Evolutionary conservation across 2,113 vertebrate genomes (phyloP).

Genomic region (Laticauda colubrina): DNA sequence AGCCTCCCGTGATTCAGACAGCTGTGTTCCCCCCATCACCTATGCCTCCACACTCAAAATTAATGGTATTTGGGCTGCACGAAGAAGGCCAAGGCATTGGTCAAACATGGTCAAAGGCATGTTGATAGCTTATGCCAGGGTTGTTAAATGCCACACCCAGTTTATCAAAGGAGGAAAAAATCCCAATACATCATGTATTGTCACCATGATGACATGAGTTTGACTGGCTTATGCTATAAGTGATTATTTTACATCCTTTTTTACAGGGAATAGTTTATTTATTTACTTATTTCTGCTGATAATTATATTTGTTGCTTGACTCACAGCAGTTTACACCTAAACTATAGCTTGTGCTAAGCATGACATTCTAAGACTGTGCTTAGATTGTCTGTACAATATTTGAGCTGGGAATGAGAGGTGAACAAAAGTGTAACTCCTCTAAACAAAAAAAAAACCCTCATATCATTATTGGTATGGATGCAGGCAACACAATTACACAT

Average conservation of each 20-base stretch:
- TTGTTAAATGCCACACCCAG: too few relatives aligned
- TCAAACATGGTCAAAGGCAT: not conserved
- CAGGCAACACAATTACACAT: not conserved
- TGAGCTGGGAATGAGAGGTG: not conserved
- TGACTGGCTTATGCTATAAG: not conserved
- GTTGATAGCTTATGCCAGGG: not conserved
- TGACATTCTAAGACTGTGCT: not conserved
- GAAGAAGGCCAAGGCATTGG: too few relatives aligned
- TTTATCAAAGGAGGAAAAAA: too few relatives aligned
- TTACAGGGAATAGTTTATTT: not conserved
- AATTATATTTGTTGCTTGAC: not conserved
- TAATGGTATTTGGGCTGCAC: too few relatives aligned
- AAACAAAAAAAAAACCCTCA: not conserved
- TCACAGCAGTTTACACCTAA: not conserved
- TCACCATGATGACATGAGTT: too few relatives aligned
- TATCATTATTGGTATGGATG: not conserved
- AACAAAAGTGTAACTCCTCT: not conserved
- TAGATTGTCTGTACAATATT: not conserved
- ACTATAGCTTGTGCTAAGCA: not conserved
- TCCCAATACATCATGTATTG: too few relatives aligned
- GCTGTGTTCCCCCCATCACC: too few relatives aligned
- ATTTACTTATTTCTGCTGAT: not conserved
- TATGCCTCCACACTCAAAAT: too few relatives aligned
- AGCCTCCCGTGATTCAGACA: too few relatives aligned
- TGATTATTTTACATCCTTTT: not conserved